These are phyloP conservation scores for Lemur catta DNA, from an alignment of 2,797 vertebrate genomes.

Conservation along the genomic window DNA sequence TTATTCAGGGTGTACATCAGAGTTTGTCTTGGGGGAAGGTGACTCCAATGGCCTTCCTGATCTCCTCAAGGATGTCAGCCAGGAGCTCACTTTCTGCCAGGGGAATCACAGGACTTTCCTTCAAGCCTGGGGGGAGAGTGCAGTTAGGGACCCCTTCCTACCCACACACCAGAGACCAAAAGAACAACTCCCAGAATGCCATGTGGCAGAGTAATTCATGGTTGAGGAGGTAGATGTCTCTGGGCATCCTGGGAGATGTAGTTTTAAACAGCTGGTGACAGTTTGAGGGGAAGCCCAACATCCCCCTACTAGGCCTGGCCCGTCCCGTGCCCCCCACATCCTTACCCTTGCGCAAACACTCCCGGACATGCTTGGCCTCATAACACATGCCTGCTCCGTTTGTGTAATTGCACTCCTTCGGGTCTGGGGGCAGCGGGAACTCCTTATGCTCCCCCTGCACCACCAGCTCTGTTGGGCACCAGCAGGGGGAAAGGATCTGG, in stretches of 20 bases:
- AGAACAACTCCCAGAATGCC: constrained; percentile 46
- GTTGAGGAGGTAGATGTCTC: not conserved
- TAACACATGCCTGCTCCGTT: constrained; percentile 88
- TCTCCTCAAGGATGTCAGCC: constrained; percentile 75
- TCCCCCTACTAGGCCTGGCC: not conserved
- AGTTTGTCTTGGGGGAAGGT: constrained; percentile 54
- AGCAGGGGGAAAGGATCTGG: constrained; percentile 65
- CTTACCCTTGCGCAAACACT: constrained; percentile 89
- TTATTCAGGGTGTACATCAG: not conserved
- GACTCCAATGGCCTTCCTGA: constrained; percentile 60
- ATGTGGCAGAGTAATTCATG: accelerated
- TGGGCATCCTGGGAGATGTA: constrained; percentile 27
- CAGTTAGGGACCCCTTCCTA: not conserved
- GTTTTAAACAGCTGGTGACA: not conserved
- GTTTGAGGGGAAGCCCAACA: accelerated
- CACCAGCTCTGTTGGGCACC: constrained; percentile 71
- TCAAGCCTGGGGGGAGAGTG: constrained; percentile 74
- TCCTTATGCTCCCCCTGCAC: constrained; percentile 58
- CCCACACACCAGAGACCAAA: accelerated
- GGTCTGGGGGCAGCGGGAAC: constrained; percentile 57
- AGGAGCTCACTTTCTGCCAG: constrained; percentile 80
- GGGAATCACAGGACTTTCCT: constrained; percentile 80
- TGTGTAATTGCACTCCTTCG: constrained; percentile 83
- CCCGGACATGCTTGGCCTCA: constrained; percentile 90
- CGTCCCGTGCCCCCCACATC: too few relatives aligned